Evolutionary conservation across 1,140 invertebrate species (phyloP), one percentile per base, ranked within the genome.

Genomic region (Tachypleus tridentatus): DNA sequence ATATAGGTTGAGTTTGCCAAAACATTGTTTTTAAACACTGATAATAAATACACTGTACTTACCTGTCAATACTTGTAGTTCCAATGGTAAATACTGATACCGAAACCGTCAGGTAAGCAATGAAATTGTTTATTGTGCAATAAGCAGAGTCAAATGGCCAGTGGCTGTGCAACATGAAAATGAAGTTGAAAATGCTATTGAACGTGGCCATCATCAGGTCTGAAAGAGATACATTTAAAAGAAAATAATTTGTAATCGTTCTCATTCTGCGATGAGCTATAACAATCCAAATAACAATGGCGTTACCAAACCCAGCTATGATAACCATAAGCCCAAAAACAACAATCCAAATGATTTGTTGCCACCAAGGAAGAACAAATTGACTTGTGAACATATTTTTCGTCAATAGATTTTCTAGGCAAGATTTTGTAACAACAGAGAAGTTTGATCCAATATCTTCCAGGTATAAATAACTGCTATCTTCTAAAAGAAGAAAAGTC

Each of bases 31-130:
- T 29, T 29, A 29, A 29, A 29, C 29, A 29, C 29, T 29, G 29
- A 29, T 29, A 29, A 29, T 29, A 29, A 29, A 29, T 29, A 29
- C 29, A 29, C 29, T 29, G 29, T 29, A 69, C 84, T 85, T 76
- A 97, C 93, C 93, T 86, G 79, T 97, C 93, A 67, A 96, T 87
- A 63, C 92, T 91, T 69, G 97, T 95, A 64, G 93, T 91, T 88
- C 88, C 89, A 53, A 94, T 83, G 0, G 91, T 93, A 72, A 93
- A 89, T 48, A 93, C 90, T 68, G 87, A 91, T 3, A 88, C 87
- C 1, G 89, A 85, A 3, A 93, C 89, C 2, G 89, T 91, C 60
- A 90, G 86, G 69, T 89, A 86, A 2, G 88, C 87, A 65, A 93
- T 88, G 74, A 93, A 94, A 77, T 90, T 90, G 75, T 87, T 90